Conservation (phyloP, 1,140 invertebrate species). For the Musca vetustissima region DNA sequence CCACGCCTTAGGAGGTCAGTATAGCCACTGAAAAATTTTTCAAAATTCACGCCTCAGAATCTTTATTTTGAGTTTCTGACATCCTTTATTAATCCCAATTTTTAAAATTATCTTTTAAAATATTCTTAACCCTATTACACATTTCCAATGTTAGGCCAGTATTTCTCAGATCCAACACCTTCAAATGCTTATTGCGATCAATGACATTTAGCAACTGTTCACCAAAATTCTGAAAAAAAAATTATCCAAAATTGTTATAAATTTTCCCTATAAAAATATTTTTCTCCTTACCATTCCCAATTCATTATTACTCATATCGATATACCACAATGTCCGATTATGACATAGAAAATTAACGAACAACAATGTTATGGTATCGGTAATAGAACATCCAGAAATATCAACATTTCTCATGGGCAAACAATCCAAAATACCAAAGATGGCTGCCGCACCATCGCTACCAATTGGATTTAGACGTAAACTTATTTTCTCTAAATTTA, state of each 20-base stretch:
- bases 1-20: too few species aligned
- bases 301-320: constrained; percentile 50
- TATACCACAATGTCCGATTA: constrained; percentile 37
- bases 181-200: constrained; percentile 42
- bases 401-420: constrained; percentile 44
- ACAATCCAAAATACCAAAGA: constrained; percentile 41
- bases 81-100: too few species aligned
- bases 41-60: too few species aligned
- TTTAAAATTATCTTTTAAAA: constrained; percentile 35
- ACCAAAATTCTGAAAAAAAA: constrained; percentile 40
- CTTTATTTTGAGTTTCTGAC: too few species aligned
- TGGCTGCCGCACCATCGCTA: constrained; percentile 50
- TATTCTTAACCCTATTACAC: constrained; percentile 39
- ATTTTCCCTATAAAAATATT: neutral
- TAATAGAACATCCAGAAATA: constrained; percentile 42
- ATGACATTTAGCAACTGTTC: constrained; percentile 44
- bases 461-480: constrained; percentile 50
- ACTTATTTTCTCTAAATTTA: constrained; percentile 39
- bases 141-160: constrained; percentile 38
- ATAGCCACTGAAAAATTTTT: too few species aligned
- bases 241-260: neutral
- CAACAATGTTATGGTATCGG: constrained; percentile 41
- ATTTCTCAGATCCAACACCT: constrained; percentile 46
- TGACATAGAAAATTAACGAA: constrained; percentile 48
- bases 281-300: constrained; percentile 37